phyloP scores from a whole-genome alignment of 1,140 invertebrate species.

The Trachymyrmex cornetzi region DNA sequence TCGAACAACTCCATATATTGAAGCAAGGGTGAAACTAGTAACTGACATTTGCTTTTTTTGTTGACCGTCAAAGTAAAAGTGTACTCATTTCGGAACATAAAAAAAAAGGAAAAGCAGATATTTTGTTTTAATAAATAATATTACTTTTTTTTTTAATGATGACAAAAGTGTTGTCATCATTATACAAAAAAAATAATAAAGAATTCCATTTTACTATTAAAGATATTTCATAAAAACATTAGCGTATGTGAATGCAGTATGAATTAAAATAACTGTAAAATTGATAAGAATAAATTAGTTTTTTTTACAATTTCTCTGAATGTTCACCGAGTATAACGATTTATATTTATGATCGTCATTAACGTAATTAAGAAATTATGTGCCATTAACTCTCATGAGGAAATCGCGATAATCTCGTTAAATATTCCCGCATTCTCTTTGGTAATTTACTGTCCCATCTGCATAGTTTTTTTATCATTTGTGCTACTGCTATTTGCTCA shows the following conservation, averaged over 20 bases:
- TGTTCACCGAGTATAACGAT: conserved; percentile 17
- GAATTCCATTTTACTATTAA: not conserved
- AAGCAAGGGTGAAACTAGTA: conserved; percentile 39
- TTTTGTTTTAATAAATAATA: not conserved
- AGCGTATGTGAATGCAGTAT: not conserved
- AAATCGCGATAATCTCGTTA: conserved; percentile 60
- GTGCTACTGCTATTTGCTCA: not conserved
- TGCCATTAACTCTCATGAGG: conserved; percentile 71
- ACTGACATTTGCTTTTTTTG: conserved; percentile 28
- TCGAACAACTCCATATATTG: conserved; percentile 21
- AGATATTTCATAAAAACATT: conserved; percentile 12
- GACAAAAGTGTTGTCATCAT: not conserved
- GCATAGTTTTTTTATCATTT: not conserved
- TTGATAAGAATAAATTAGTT: conserved; percentile 53
- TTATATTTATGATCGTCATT: conserved; percentile 57
- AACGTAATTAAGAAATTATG: conserved; percentile 70
- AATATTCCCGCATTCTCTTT: not conserved
- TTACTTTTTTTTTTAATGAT: not conserved
- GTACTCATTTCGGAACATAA: not conserved
- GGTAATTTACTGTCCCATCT: not conserved
- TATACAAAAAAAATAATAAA: not conserved
- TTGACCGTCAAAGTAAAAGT: conserved; percentile 12
- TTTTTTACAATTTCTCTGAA: conserved; percentile 33
- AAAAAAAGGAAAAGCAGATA: not conserved
- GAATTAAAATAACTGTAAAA: conserved; percentile 17